Evolutionary conservation across 2,888 invertebrate genomes (phyloP).

Genomic region (Mantis religiosa): DNA sequence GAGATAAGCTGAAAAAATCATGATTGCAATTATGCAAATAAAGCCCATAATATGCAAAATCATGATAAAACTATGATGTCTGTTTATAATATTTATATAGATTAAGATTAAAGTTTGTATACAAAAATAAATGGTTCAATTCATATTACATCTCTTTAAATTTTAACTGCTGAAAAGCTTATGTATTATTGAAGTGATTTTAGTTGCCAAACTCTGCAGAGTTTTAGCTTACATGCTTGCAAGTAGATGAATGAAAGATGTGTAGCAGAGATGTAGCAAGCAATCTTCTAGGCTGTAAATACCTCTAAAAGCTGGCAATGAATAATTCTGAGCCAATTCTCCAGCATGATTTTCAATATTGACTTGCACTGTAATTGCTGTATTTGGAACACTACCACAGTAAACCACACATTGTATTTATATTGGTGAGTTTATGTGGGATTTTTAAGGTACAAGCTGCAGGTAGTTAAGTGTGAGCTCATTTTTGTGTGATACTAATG

Average conservation of each 20-base stretch:
- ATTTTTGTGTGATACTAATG: not conserved
- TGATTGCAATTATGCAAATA: too few species aligned
- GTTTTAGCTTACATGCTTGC: not conserved
- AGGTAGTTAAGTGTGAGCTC: not conserved
- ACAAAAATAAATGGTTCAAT: too few species aligned
- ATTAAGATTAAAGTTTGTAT: too few species aligned
- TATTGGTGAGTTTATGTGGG: not conserved
- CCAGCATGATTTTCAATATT: not conserved
- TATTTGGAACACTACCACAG: not conserved
- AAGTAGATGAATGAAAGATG: not conserved
- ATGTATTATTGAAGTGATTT: too few species aligned
- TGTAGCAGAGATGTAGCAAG: not conserved
- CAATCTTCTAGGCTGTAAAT: not conserved
- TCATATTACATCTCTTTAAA: too few species aligned
- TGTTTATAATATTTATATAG: too few species aligned
- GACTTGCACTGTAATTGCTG: not conserved
- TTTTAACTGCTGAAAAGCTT: too few species aligned
- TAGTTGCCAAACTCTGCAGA: not conserved
- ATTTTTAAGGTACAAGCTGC: not conserved
- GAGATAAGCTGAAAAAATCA: too few species aligned
- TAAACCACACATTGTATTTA: not conserved
- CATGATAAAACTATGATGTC: too few species aligned
- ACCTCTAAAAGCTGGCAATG: not conserved
- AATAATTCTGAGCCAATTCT: not conserved
- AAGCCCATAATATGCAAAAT: too few species aligned